These are phyloP conservation scores for Caenorhabditis briggsae DNA, from an alignment of 1,140 invertebrate species.

Conservation along the genomic window DNA sequence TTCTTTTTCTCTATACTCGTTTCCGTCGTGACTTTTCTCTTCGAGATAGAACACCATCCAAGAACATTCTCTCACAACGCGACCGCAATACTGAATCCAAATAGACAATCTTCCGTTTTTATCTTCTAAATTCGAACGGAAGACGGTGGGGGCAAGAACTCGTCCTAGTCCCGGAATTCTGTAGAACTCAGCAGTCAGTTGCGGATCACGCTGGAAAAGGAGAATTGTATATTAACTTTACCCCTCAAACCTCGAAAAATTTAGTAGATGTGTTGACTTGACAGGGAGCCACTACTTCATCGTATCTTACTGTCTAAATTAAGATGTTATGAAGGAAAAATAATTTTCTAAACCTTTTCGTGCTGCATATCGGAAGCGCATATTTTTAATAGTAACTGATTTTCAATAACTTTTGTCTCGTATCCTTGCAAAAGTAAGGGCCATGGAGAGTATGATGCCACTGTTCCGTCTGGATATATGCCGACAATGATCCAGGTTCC, in stretches of 20 bases:
- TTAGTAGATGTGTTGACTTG: too few relatives aligned
- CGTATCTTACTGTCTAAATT: neutral
- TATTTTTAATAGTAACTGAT: neutral
- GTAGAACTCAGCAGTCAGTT: neutral
- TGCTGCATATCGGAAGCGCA: neutral
- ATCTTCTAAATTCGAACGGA: neutral
- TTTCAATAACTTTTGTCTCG: neutral
- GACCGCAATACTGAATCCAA: neutral
- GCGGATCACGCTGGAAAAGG: neutral
- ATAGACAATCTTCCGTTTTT: neutral
- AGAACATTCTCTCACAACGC: neutral
- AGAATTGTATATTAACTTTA: too few relatives aligned
- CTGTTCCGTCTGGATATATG: constrained; percentile 20
- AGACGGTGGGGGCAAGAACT: neutral
- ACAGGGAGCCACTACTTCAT: neutral
- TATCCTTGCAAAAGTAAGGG: constrained; percentile 13
- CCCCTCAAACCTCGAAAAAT: too few relatives aligned
- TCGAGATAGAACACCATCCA: neutral
- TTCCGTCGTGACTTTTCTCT: too few relatives aligned
- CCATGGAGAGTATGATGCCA: constrained; percentile 26
- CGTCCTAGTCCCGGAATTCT: neutral
- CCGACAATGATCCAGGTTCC: constrained; percentile 20
- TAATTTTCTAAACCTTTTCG: neutral
- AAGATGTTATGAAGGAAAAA: too few relatives aligned
- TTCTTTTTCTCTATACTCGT: neutral